Evolutionary conservation across 2,888 invertebrate genomes (phyloP).

Genomic region (Peribatodes rhomboidaria): DNA sequence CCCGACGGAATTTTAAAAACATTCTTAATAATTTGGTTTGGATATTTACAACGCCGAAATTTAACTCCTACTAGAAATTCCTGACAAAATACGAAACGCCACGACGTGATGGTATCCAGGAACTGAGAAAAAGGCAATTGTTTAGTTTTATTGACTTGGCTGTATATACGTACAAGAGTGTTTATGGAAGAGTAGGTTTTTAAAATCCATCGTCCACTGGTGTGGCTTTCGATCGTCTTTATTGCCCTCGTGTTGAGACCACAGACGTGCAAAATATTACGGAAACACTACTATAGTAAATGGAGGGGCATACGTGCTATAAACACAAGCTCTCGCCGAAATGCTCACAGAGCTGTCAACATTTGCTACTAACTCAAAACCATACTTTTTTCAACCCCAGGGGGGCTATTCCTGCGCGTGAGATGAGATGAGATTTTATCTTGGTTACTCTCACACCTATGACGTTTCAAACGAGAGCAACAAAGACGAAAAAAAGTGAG

Average conservation of each 20-base stretch:
- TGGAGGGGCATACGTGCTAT: no score
- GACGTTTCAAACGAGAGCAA: no score
- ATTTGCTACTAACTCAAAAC: no score
- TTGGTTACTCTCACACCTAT: no score
- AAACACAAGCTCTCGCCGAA: no score
- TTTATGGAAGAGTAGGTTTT: background rate
- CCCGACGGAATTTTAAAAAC: constrained; percentile 6
- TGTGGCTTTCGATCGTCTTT: background rate
- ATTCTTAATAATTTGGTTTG: constrained; percentile 17
- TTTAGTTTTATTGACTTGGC: constrained; percentile 1
- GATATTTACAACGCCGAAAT: constrained; percentile 13
- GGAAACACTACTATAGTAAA: background rate
- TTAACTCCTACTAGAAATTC: constrained; percentile 13
- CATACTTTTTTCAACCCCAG: no score
- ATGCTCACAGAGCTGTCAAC: no score
- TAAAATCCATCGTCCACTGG: background rate
- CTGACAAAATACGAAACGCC: constrained; percentile 12
- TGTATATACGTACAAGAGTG: background rate
- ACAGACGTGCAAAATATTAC: background rate
- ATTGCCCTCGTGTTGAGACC: background rate
- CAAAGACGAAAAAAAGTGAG: no score
- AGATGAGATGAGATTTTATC: no score
- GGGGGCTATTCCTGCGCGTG: no score
- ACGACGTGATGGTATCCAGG: constrained; percentile 9
- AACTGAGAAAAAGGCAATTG: constrained; percentile 10